These are phyloP conservation scores for Nomada lathburiana DNA, from an alignment of 2,888 invertebrate genomes.

Conservation along the genomic window DNA sequence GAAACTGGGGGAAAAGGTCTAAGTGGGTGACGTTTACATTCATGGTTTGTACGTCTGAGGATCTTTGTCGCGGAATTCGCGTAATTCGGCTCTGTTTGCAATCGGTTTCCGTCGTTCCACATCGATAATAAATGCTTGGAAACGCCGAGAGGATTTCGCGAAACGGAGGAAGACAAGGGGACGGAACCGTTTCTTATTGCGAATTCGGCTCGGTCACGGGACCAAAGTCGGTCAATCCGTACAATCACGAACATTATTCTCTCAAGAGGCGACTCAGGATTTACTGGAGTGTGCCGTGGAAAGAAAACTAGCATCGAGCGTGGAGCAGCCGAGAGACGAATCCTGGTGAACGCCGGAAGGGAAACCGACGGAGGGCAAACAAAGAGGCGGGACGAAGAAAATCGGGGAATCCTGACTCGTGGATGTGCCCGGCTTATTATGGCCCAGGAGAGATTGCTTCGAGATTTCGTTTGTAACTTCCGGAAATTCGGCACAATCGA, in stretches of 20 bases:
- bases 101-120: constrained; percentile 22
- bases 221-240: constrained; percentile 60
- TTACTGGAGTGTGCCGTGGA: constrained; percentile 61
- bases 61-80: constrained; percentile 14
- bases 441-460: neutral
- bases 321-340: constrained; percentile 10
- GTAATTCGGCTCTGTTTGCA: constrained; percentile 36
- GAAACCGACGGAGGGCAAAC: neutral
- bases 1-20: neutral
- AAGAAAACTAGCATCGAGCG: constrained; percentile 41
- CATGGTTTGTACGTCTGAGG: neutral
- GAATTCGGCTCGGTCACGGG: constrained; percentile 61
- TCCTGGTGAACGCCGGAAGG: constrained; percentile 7
- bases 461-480: constrained; percentile 13
- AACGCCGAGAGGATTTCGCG: neutral
- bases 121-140: neutral
- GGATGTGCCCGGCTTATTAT: neutral
- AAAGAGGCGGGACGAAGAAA: neutral
- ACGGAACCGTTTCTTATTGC: constrained; percentile 55
- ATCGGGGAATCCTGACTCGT: constrained; percentile 14
- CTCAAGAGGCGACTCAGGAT: constrained; percentile 60
- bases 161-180: neutral
- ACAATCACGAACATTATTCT: constrained; percentile 59
- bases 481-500: neutral
- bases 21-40: neutral